A percentile compares a stretch with the other conserved stretches of the same genome.
phyloP scores from a whole-genome alignment of 2,797 vertebrate genomes.

The Crypturellus tataupa region DNA sequence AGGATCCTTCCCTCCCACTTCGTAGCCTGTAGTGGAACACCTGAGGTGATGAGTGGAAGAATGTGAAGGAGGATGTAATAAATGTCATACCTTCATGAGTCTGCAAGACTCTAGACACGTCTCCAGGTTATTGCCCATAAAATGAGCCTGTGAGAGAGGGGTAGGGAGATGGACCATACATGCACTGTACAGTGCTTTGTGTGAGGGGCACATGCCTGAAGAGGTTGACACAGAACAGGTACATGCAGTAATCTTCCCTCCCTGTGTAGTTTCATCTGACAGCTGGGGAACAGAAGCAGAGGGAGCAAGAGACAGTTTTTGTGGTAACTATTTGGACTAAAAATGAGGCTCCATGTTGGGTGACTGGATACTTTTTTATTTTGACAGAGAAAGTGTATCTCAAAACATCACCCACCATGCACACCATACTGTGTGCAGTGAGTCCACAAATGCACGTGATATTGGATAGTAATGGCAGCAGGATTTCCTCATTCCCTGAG shows the following conservation, averaged over 20 bases:
- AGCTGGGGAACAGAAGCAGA: background rate
- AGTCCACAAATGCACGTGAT: accelerated
- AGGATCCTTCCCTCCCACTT: background rate
- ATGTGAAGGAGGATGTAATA: background rate
- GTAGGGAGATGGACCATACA: background rate
- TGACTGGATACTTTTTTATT: background rate
- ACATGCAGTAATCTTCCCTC: background rate
- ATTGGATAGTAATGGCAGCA: background rate
- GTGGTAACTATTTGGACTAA: background rate
- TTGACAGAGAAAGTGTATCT: too few relatives aligned
- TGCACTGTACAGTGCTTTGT: background rate
- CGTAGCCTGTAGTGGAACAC: background rate
- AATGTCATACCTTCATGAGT: background rate
- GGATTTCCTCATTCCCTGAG: background rate
- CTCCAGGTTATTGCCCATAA: background rate
- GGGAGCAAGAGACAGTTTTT: background rate
- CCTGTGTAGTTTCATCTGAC: background rate
- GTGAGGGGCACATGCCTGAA: accelerated
- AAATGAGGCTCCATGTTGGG: background rate
- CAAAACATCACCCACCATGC: background rate
- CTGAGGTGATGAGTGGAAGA: background rate
- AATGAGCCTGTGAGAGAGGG: background rate
- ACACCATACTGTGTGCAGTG: background rate
- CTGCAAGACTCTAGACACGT: background rate
- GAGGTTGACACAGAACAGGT: background rate